Base-by-base conservation (phyloP, 2,113 vertebrate species). In the Xerus inauris region DNA sequence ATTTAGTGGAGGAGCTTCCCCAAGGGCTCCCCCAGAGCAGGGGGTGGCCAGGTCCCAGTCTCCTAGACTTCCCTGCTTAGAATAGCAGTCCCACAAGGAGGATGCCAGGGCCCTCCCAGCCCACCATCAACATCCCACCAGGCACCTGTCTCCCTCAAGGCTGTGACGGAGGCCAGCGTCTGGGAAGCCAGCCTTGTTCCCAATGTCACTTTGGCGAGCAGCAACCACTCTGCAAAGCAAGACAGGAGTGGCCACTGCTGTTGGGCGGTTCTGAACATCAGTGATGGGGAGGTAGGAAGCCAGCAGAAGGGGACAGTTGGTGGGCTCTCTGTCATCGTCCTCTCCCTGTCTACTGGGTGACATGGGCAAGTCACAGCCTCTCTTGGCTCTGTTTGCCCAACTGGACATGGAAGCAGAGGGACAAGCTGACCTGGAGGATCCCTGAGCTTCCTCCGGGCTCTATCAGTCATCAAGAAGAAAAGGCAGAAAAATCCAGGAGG, bases 231-330 rank as follows among this genome's bases (percentile, higher is more conserved):
- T 38, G 65, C 65, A 57, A 40, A 87, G 54, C 87, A 16, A 32
- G 40, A 42, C 4, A 2, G 0, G 2, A 11, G 13, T 0, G 7
- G 1, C 12, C 40, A 6, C 47, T 17, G 73, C 47, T 71, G 49
- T 38, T 4, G 24, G 24, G 4, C 19, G 42, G 14, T 14, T 69
- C 80, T 11, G 40, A 57, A 1, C 20, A 32, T 73, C 57, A 35
- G 71, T 13, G 79, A 3, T 5, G 2, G 19, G 6, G 24, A 35
- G 42, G 8, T 12, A 11, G 72, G 45, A 51, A 14, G 45, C 26
- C 65, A 28, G 26, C 40, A 4, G 35, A 0, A 57, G 16, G 0
- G 0, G 0, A 32, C 42, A 13, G 38, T 3, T 3, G 5, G 40
- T 28, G 6, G 57, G n/a, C 3, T 13, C 26, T 64, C 67, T 5